phyloP scores from a whole-genome alignment of 1,140 invertebrate species.

The Meloidogyne exigua region DNA sequence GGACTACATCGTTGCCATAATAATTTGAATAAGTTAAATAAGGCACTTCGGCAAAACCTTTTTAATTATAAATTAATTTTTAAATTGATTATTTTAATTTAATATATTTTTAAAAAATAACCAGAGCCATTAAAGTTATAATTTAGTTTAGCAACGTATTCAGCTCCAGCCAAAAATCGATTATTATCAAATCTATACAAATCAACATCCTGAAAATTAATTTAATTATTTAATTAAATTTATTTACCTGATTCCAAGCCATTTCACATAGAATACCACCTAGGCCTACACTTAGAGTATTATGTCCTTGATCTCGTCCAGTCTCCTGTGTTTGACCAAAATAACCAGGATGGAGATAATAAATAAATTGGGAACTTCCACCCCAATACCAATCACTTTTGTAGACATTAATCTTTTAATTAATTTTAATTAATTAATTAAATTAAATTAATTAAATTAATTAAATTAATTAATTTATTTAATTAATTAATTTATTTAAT shows the following conservation, averaged over 20 bases:
- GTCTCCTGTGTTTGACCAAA: background rate
- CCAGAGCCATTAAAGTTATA: background rate
- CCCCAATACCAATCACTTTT: slow-evolving; percentile 4
- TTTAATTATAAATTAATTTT: no score
- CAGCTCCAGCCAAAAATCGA: background rate
- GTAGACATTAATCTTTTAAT: background rate
- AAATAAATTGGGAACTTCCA: background rate
- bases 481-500: no score
- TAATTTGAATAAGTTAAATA: background rate
- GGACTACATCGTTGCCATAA: background rate
- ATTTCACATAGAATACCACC: slow-evolving; percentile 1
- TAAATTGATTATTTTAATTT: no score
- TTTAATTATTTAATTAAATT: no score
- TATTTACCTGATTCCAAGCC: background rate
- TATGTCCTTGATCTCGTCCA: background rate
- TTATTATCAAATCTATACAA: background rate
- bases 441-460: no score
- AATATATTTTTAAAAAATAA: no score
- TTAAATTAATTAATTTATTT: no score
- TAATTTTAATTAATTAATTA: background rate
- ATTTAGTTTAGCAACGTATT: background rate
- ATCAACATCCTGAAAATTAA: background rate
- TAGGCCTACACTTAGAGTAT: background rate
- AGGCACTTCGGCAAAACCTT: background rate
- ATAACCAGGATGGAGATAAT: slow-evolving; percentile 1